A percentile compares a stretch with the other conserved stretches of the same genome.
Evolutionary conservation across 2,113 vertebrate genomes (phyloP).

Genomic region (Perca flavescens): DNA sequence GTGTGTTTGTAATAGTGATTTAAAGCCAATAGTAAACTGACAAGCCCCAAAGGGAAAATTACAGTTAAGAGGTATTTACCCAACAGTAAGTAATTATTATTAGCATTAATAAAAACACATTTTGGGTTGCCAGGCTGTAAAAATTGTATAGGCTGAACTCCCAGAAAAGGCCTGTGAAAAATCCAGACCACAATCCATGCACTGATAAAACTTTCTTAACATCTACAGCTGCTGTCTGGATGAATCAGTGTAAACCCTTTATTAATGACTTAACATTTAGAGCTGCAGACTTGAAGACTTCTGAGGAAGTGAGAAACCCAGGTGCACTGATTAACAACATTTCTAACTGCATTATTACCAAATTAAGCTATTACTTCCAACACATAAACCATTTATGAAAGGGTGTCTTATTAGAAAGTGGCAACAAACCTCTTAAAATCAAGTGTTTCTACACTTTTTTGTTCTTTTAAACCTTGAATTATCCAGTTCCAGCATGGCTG

Average conservation of each 20-base stretch:
- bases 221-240: not conserved
- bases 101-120: not conserved
- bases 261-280: not conserved
- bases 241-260: not conserved
- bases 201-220: not conserved
- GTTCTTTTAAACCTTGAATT: conserved; percentile 3
- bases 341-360: not conserved
- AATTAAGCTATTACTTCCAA: not conserved
- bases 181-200: not conserved
- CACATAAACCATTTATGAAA: not conserved
- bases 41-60: not conserved
- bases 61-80: not conserved
- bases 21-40: not conserved
- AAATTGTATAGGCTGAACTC: too few relatives aligned
- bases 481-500: conserved; percentile 22
- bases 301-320: not conserved
- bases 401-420: not conserved
- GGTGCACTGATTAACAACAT: not conserved
- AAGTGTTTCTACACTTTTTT: conserved; percentile 5
- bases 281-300: not conserved
- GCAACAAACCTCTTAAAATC: not conserved
- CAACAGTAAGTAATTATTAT: not conserved
- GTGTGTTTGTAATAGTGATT: not conserved
- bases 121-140: not conserved
- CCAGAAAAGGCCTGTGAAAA: not conserved